Evolutionary conservation across 2,113 vertebrate species (phyloP), one percentile per base, ranked within the genome.

Genomic region (Brachypodius melanocephalos): DNA sequence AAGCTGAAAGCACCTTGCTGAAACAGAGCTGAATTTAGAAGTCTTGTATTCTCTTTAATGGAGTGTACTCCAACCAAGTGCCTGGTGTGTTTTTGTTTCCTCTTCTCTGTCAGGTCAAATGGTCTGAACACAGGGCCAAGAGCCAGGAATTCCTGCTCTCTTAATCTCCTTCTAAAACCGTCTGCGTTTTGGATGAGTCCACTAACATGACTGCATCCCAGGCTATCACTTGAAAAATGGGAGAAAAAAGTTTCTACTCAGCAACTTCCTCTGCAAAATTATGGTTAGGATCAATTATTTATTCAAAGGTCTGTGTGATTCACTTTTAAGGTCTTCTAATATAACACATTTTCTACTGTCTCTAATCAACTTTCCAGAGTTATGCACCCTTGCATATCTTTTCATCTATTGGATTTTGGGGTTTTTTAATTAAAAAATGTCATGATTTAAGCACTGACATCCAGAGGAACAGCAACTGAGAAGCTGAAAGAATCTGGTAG

Each of bases 81-180:
- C 85, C 91, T 94, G 83, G 82, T 85, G 85, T 78, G 59, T 38
- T 97, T 93, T 91, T 90, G 90, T 96, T 96, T 96, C 61, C 79
- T 84, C 57, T 61, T 52, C 79, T 90, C 65, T 0, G 3, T 72
- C 43, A 75, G 80, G 89, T 73, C 51, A 92, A 94, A 83, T 2
- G 5, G 74, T 80, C 82, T 81, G 85, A 92, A 83, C 2, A 0
- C 17, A 57, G 57, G 57, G 92, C 88, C 76, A 81, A 72, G 86
- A 90, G 86, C 89, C 95, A 96, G 61, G 83, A 95, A 95, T 81
- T 97, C 79, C 75, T 59, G 46, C 63, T 80, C 46, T 54, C 83
- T 78, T 89, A 71, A 90, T 89, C 92, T 93, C 67, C 52, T 90
- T 49, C 89, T 96, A 73, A 95, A 96, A 68, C 68, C 3, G 0